Evolutionary conservation across 2,888 invertebrate genomes (phyloP).

Genomic region (Agrotis exclamationis): DNA sequence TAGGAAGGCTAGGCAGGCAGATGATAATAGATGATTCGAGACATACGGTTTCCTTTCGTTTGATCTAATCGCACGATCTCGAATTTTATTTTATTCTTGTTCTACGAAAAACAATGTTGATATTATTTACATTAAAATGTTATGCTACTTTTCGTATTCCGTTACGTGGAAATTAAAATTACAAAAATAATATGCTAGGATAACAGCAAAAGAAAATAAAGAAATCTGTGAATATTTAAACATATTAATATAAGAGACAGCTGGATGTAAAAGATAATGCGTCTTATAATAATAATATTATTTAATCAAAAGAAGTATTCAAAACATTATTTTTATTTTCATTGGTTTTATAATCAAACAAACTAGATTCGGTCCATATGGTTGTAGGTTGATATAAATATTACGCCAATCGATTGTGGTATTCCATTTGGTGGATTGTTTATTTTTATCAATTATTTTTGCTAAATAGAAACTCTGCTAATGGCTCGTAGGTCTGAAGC

Average conservation of each 20-base stretch:
- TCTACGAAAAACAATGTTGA: background rate
- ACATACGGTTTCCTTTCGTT: background rate
- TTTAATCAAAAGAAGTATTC: background rate
- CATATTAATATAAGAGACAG: background rate
- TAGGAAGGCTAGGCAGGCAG: no score
- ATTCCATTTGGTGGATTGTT: background rate
- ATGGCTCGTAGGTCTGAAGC: background rate
- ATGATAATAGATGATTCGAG: background rate
- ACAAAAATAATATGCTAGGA: background rate
- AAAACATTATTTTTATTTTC: background rate
- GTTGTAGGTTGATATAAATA: conserved; percentile 5
- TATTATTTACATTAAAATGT: background rate
- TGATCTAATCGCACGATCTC: background rate
- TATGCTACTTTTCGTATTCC: background rate
- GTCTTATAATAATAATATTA: conserved; percentile 11
- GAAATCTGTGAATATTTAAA: background rate
- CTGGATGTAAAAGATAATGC: background rate
- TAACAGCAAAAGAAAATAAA: background rate
- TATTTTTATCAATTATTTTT: background rate
- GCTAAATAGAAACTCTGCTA: background rate
- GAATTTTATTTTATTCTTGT: background rate
- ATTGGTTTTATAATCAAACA: conserved; percentile 6
- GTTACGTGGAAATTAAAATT: background rate
- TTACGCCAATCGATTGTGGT: conserved; percentile 5
- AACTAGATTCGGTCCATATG: background rate